Evolutionary conservation across 1,140 invertebrate species (phyloP), one percentile per base, ranked within the genome.

Genomic region (Heliconius himera): DNA sequence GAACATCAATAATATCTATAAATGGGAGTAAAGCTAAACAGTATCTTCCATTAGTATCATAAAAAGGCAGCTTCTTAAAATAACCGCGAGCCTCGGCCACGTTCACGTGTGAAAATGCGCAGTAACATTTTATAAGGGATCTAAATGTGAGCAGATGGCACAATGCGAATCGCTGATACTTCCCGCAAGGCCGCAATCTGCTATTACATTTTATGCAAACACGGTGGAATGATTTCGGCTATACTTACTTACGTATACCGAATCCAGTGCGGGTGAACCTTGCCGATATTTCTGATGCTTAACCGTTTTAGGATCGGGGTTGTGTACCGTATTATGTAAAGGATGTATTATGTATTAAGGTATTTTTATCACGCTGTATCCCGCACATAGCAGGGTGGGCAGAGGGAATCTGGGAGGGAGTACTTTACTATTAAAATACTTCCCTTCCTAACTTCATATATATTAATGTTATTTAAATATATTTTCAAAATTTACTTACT

Each of bases 91-190:
- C 78, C 85, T 85, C 83, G 82, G 76, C 88, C 84, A 87, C 90
- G 91, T 89, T 82, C 89, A 90, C 87, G 90, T 91, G 90, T 90
- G 88, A 89, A 90, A 93, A 92, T 90, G 89, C 85, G 90, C 89
- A 91, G 89, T 92, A 91, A 92, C 92, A 90, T 93, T 93, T 93
- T 93, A 93, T 93, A 93, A 91, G 91, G 91, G 91, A 91, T 91
- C 87, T 91, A 88, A 91, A 92, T 91, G 90, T 89, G 90, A 89
- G 90, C 91, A 93, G 90, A 93, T 93, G 91, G 91, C 87, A 89
- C 89, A 90, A 90, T 89, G 86, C 82, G 90, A 91, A 91, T 89
- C 87, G 90, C 85, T 86, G 88, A 86, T 87, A 89, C 84, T 87
- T 84, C 84, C 87, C 83, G 80, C 84, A 83, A 84, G 88, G 87